These are phyloP conservation scores for Enteromius argenteus DNA, from an alignment of 2,797 vertebrate genomes.

Conservation along the genomic window DNA sequence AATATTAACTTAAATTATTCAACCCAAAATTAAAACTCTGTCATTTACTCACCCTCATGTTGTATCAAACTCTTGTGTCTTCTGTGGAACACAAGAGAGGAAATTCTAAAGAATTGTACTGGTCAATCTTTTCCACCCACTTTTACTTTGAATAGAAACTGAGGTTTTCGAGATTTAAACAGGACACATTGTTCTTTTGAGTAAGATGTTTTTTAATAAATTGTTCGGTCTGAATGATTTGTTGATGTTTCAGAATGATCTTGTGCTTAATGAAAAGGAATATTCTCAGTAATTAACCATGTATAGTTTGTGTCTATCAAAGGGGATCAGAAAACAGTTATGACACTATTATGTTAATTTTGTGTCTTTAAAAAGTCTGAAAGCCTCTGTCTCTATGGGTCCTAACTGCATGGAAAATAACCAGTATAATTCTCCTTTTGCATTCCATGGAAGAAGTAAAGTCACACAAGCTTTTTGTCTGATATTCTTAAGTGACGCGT, in stretches of 20 bases:
- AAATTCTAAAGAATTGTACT: neutral
- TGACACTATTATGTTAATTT: neutral
- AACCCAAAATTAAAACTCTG: no score
- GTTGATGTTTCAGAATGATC: neutral
- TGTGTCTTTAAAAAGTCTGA: neutral
- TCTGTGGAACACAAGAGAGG: neutral
- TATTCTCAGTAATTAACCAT: neutral
- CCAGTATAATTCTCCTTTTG: neutral
- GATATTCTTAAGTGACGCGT: neutral
- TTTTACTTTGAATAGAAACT: neutral
- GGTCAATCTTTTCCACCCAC: neutral
- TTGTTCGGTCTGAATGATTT: neutral
- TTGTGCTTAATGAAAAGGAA: neutral
- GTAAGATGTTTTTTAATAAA: neutral
- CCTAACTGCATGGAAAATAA: slow-evolving; percentile 7
- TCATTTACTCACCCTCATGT: slow-evolving; percentile 11
- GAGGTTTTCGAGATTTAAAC: neutral
- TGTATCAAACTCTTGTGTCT: neutral
- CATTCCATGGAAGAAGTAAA: slow-evolving; percentile 1
- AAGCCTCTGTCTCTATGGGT: neutral
- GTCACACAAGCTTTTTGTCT: neutral
- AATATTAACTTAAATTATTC: neutral
- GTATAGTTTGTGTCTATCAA: neutral
- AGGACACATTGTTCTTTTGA: neutral
- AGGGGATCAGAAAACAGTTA: neutral